Base-by-base conservation (phyloP, 2,888 invertebrate genomes). In the Mystacides longicornis region DNA sequence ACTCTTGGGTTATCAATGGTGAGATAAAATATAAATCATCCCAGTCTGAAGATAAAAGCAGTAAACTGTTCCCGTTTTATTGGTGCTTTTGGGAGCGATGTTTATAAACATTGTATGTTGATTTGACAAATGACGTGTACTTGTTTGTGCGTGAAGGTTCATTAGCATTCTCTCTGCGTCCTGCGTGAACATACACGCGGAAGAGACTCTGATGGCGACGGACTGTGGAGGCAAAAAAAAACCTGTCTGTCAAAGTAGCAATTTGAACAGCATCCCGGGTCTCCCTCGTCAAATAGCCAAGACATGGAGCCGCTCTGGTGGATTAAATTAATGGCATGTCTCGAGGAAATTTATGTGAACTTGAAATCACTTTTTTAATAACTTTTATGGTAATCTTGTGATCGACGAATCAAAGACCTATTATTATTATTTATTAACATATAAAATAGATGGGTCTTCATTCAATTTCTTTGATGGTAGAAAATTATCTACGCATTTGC, bases 71-170 rank as follows among this genome's bases (percentile, higher is more conserved):
- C n/a, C n/a, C n/a, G n/a, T n/a, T n/a, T n/a, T n/a, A n/a, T 37
- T 37, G n/a, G 14, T 37, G 16, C 37, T n/a, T 37, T 37, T 37
- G 37, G 16, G 16, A 37, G 16, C 14, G 37, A 37, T 37, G n/a
- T 37, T 16, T 37, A n/a, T n/a, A 27, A 37, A 37, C 37, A n/a
- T 37, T 37, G 37, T 37, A 37, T 37, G 37, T 16, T 37, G 14
- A 37, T 37, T 37, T 37, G 37, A 37, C 37, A 37, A 37, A 37
- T 37, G 37, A 37, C 16, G 37, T 37, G n/a, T n/a, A n/a, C n/a
- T n/a, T n/a, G n/a, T n/a, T n/a, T n/a, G n/a, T n/a, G n/a, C n/a
- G 16, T 16, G 37, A 37, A 37, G 14, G 37, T n/a, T 37, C 37
- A 37, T 37, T 37, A 37, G 37, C 37, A 37, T 37, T 37, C 37